These are phyloP conservation scores for Ammodytes marinus DNA, from an alignment of 2,113 vertebrate genomes.

Conservation along the genomic window DNA sequence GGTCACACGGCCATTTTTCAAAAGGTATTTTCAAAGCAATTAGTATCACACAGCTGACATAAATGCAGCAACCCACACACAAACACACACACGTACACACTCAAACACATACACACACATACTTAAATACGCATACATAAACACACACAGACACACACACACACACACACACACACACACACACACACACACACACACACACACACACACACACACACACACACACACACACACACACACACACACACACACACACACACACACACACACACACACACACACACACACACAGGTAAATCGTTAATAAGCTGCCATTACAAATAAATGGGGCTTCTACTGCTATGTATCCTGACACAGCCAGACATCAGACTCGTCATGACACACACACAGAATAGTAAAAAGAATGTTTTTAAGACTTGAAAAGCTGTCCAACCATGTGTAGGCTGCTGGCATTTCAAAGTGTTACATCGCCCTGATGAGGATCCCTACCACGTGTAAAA, in stretches of 20 bases:
- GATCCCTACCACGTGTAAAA: conserved; percentile 15
- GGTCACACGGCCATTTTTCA: conserved; percentile 27
- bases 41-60: conserved; percentile 8
- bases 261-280: too few species aligned
- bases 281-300: conserved; percentile 3
- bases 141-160: too few species aligned
- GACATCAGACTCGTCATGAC: not conserved
- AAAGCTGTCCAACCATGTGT: not conserved
- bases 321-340: conserved; percentile 1
- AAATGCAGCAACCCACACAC: conserved; percentile 11
- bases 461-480: conserved; percentile 3
- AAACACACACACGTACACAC: not conserved
- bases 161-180: too few species aligned
- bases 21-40: conserved; percentile 37
- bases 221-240: too few species aligned
- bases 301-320: conserved; percentile 40
- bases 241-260: too few species aligned
- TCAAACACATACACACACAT: too few species aligned
- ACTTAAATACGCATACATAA: too few species aligned
- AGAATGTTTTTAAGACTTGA: not conserved
- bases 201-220: not conserved
- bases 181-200: not conserved
- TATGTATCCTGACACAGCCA: conserved; percentile 23
- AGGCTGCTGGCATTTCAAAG: not conserved
- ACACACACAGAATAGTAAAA: not conserved